Evolutionary conservation across 2,888 invertebrate species (phyloP).

Genomic region (Pterostichus niger): DNA sequence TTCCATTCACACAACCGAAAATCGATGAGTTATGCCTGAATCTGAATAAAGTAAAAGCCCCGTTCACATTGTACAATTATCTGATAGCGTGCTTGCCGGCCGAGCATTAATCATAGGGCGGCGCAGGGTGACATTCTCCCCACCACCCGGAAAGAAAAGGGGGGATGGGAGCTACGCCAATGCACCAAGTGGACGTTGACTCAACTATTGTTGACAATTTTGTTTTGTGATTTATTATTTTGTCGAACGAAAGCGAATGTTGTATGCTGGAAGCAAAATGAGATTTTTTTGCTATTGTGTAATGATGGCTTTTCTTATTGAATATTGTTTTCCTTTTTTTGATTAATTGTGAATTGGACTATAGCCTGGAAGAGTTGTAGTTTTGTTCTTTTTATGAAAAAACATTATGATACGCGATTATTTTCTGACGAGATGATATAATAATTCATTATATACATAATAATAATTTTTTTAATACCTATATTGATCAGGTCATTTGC

Average conservation of each 20-base stretch:
- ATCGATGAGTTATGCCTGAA: constrained; percentile 59
- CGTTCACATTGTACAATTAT: constrained; percentile 63
- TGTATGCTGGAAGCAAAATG: constrained; percentile 11
- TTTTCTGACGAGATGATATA: too few relatives aligned
- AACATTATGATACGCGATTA: too few relatives aligned
- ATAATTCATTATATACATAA: too few relatives aligned
- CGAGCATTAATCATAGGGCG: constrained; percentile 57
- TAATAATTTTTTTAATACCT: too few relatives aligned
- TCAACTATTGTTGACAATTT: constrained; percentile 62
- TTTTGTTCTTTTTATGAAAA: constrained; percentile 1
- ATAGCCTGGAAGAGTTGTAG: constrained; percentile 12
- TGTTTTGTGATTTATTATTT: constrained; percentile 57
- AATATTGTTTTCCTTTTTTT: constrained; percentile 35
- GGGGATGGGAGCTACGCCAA: neutral
- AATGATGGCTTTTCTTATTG: constrained; percentile 39
- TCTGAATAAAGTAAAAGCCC: constrained; percentile 62
- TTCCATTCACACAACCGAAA: constrained; percentile 24
- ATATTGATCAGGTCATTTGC: too few relatives aligned
- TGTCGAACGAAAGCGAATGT: constrained; percentile 49
- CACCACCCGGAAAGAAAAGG: neutral
- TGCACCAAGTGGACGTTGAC: constrained; percentile 44
- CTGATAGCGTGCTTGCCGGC: constrained; percentile 48
- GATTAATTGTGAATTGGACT: constrained; percentile 33
- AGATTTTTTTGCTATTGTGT: constrained; percentile 24
- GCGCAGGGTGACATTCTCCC: constrained; percentile 15